phyloP scores from a whole-genome alignment of 1,140 invertebrate species.

The Pachyrhynchus sulphureomaculatus region DNA sequence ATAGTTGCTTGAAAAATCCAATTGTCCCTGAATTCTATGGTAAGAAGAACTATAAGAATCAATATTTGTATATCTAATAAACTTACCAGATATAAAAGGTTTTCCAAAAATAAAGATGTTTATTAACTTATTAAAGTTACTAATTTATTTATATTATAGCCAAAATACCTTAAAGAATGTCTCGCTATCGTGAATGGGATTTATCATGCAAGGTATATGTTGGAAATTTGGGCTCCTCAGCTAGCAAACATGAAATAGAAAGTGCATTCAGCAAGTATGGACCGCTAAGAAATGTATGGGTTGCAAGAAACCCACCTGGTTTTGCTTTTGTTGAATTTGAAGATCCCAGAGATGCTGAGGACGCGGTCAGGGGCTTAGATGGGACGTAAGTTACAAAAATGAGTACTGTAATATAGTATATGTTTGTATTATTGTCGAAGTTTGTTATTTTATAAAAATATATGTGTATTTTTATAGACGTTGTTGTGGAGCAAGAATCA shows the following conservation, averaged over 20 bases:
- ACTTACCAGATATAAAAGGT: too few species aligned
- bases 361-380: constrained; percentile 92
- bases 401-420: too few species aligned
- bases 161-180: constrained; percentile 52
- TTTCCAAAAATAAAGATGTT: too few species aligned
- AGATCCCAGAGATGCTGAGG: constrained; percentile 94
- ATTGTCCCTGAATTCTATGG: too few species aligned
- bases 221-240: constrained; percentile 91
- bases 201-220: constrained; percentile 97
- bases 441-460: too few species aligned
- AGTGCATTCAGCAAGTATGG: constrained; percentile 94
- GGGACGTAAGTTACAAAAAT: constrained; percentile 75
- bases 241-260: constrained; percentile 89
- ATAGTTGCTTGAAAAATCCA: too few species aligned
- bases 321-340: constrained; percentile 99
- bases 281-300: constrained; percentile 94
- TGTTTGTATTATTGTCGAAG: too few species aligned
- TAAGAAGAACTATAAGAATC: too few species aligned
- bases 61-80: too few species aligned
- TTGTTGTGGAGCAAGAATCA: constrained; percentile 79
- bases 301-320: constrained; percentile 89
- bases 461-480: constrained; percentile 63
- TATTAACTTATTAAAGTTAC: too few species aligned
- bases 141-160: too few species aligned
- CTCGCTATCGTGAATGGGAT: constrained; percentile 87